Conservation (phyloP, 2,113 vertebrate genomes). For the Podarcis raffonei region DNA sequence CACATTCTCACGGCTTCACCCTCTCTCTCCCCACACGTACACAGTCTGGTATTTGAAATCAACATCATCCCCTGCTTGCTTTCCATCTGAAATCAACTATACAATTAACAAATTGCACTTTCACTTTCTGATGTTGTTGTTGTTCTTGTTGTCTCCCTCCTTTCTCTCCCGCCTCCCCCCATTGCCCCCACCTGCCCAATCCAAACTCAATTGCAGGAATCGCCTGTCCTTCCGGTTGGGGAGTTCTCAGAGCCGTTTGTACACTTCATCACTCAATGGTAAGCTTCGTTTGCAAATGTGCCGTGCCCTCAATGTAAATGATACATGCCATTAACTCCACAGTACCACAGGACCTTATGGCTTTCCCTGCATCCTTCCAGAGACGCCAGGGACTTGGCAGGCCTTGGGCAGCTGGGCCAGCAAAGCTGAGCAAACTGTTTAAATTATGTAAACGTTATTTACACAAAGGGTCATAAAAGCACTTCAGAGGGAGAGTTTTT, state of each 20-base stretch:
- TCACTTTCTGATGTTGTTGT: slow-evolving; percentile 51
- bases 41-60: slow-evolving; percentile 1
- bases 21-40: neutral
- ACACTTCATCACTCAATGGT: slow-evolving; percentile 99
- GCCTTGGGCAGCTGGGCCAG: slow-evolving; percentile 78
- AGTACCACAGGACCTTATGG: slow-evolving; percentile 71
- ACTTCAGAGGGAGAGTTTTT: slow-evolving; percentile 51
- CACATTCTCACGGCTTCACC: slow-evolving; percentile 44
- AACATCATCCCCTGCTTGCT: neutral
- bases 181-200: slow-evolving; percentile 18
- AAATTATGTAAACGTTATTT: slow-evolving; percentile 87
- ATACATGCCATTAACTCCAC: slow-evolving; percentile 77
- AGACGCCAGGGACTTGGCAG: slow-evolving; percentile 70
- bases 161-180: slow-evolving; percentile 32
- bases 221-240: slow-evolving; percentile 92
- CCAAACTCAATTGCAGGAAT: slow-evolving; percentile 83
- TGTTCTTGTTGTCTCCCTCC: neutral
- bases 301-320: slow-evolving; percentile 77
- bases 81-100: neutral
- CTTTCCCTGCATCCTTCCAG: slow-evolving; percentile 71
- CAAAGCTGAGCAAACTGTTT: slow-evolving; percentile 82
- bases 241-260: slow-evolving; percentile 97
- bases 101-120: slow-evolving; percentile 21
- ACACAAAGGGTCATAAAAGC: slow-evolving; percentile 80
- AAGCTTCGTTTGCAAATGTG: slow-evolving; percentile 79